Evolutionary conservation across 2,797 vertebrate species (phyloP), one percentile per base, ranked within the genome.

Genomic region (Bradypus variegatus): DNA sequence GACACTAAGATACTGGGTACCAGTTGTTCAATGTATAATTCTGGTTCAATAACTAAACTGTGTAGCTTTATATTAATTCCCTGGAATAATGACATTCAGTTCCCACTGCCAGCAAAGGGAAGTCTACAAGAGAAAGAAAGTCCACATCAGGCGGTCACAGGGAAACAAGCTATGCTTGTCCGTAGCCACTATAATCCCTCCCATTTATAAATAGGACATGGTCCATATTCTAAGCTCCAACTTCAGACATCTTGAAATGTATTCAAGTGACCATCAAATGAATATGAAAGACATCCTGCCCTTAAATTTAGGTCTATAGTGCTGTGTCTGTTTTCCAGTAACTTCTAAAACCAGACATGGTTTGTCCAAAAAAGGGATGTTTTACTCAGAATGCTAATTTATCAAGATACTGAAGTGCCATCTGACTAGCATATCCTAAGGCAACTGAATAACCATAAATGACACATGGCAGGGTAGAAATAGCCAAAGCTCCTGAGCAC

Each of bases 391-490:
- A 70, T 50, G 14, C 55, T 60, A 77, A 89, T 75, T 93, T 88
- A 84, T 12, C 41, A 60, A n/a, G 45, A 88, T 29, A 10, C 69
- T 72, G 9, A 77, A 29, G 69, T 92, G 21, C 84, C 25, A 6
- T 50, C 29, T 78, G 92, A 88, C 85, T 29, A 93, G 92, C 93
- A 91, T 85, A 90, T 93, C 62, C 58, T 65, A 29, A 87, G 85
- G 58, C 90, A 88, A 90, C 27, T 16, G 65, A 96, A 5, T 3
- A 78, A 90, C 85, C 36, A 21, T 80, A 92, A 92, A 93, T 91
- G 70, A 84, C 84, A 85, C 31, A 2, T 27, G 88, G 83, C 83
- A 36, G 45, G 29, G 23, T 27, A 72, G 78, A 91, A 94, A 38
- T 14, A 6, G 15, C 87, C 29, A 4, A 1, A 92, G 87, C 0